Percentiles rank a stretch among this genome's conserved stretches.
Conservation (phyloP, 2,888 invertebrate genomes). For the Tillus elongatus region DNA sequence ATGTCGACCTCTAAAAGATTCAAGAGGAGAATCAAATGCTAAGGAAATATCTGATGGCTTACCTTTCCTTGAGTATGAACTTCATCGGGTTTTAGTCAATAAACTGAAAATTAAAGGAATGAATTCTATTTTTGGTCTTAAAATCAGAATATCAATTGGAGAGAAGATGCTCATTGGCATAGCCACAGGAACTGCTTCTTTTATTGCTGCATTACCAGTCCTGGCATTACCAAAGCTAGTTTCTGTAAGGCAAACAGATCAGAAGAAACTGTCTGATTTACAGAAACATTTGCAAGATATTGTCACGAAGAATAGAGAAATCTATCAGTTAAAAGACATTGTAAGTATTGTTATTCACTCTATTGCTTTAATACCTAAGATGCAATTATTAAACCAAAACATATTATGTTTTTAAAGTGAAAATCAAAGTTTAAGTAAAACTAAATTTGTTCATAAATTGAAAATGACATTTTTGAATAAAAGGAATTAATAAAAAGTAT, state of each 20-base stretch:
- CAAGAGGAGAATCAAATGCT: conserved; percentile 76
- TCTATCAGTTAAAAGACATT: conserved; percentile 50
- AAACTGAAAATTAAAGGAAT: conserved; percentile 89
- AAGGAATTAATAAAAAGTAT: no score
- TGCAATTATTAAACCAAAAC: no score
- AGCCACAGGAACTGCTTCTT: conserved; percentile 81
- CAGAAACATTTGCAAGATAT: conserved; percentile 62
- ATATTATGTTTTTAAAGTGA: no score
- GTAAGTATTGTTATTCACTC: conserved; percentile 26
- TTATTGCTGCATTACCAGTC: conserved; percentile 66
- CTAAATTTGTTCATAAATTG: no score
- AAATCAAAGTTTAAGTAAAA: no score
- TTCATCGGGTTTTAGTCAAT: conserved; percentile 82
- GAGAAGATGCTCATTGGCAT: conserved; percentile 81
- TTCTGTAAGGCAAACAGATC: conserved; percentile 55
- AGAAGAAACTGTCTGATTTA: conserved; percentile 56
- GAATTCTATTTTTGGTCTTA: conserved; percentile 86
- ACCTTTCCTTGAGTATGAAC: conserved; percentile 92
- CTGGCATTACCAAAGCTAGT: conserved; percentile 65
- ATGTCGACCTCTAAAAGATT: conserved; percentile 66
- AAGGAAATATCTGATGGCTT: conserved; percentile 91
- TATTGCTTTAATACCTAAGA: no score
- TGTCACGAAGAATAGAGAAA: conserved; percentile 61
- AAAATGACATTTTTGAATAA: no score
- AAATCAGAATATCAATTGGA: conserved; percentile 62